A percentile compares a stretch with the other conserved stretches of the same genome.
Conservation (phyloP, 1,140 invertebrate genomes). For the Drosophila asahinai region DNA sequence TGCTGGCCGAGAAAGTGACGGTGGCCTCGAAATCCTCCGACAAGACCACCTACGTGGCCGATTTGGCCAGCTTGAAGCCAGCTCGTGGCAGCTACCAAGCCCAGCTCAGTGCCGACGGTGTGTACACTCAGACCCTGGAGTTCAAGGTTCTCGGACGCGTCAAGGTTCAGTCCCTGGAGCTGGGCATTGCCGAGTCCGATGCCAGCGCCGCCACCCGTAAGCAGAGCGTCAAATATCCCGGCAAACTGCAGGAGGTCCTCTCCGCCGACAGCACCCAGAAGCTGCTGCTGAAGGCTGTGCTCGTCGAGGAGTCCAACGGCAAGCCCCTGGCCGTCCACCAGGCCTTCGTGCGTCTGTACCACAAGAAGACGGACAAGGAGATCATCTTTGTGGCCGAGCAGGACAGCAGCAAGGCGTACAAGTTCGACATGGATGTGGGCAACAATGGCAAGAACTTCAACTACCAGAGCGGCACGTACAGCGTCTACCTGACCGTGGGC, state of each 20-base stretch:
- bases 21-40: conserved; percentile 84
- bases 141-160: conserved; percentile 91
- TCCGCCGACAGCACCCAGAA: conserved; percentile 96
- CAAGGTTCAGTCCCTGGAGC: conserved; percentile 91
- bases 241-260: conserved; percentile 89
- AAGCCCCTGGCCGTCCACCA: conserved; percentile 93
- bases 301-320: conserved; percentile 90
- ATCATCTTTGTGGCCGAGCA: conserved; percentile 97
- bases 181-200: conserved; percentile 96
- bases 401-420: conserved; percentile 93
- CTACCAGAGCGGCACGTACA: conserved; percentile 91
- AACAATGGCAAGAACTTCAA: conserved; percentile 93
- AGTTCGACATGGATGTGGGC: conserved; percentile 95
- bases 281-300: conserved; percentile 92
- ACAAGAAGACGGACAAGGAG: conserved; percentile 90
- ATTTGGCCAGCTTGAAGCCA: conserved; percentile 92
- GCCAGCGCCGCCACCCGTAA: conserved; percentile 92
- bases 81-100: conserved; percentile 94
- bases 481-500: conserved; percentile 94
- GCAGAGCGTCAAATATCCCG: conserved; percentile 90
- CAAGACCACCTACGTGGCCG: conserved; percentile 91
- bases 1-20: conserved; percentile 71
- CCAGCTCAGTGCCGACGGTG: conserved; percentile 89
- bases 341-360: conserved; percentile 93
- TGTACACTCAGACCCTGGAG: conserved; percentile 89